These are phyloP conservation scores for Meriones unguiculatus DNA, from an alignment of 2,113 vertebrate species.

Conservation along the genomic window DNA sequence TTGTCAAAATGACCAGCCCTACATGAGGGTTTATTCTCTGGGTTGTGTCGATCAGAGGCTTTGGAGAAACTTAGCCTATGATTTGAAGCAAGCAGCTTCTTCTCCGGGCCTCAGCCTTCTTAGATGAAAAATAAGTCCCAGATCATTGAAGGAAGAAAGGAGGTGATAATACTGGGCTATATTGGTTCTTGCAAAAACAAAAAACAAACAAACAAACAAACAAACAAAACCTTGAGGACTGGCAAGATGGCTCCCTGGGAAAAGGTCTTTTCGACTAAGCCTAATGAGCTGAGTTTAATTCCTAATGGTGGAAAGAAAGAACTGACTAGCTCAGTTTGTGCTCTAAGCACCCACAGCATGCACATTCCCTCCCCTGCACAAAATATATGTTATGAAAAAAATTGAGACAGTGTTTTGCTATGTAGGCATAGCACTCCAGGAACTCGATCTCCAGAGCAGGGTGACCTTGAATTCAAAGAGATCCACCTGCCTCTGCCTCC, in stretches of 20 bases:
- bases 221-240: background rate
- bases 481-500: background rate
- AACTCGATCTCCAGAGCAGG: background rate
- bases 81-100: background rate
- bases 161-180: background rate
- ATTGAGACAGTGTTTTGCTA: background rate
- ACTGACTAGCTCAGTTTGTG: background rate
- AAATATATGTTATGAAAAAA: background rate
- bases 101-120: background rate
- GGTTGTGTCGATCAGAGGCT: background rate
- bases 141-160: background rate
- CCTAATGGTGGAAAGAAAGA: background rate
- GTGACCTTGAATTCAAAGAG: background rate
- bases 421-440: background rate
- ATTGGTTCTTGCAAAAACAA: background rate
- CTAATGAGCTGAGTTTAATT: background rate
- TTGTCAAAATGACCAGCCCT: background rate
- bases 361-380: background rate
- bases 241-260: background rate
- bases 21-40: background rate
- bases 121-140: background rate
- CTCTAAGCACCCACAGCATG: background rate
- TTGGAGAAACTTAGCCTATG: background rate
- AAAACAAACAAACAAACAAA: too few species aligned
- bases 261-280: background rate